phyloP scores from a whole-genome alignment of 2,113 vertebrate species.

The Thymallus thymallus region DNA sequence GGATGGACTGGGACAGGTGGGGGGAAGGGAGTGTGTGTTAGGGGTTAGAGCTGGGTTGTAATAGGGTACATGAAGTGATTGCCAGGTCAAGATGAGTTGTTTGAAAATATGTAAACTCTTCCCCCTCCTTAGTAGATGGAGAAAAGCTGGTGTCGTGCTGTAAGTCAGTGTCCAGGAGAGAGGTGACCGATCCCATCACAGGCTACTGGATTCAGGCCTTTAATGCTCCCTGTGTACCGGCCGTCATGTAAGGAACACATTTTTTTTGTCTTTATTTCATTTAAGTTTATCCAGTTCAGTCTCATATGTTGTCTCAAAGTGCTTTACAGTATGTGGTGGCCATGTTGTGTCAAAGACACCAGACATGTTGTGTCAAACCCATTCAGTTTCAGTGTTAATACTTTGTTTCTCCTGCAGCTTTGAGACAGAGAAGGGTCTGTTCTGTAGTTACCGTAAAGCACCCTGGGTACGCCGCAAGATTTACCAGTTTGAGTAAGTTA shows the following conservation, averaged over 20 bases:
- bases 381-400: not conserved
- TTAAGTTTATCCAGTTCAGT: no score
- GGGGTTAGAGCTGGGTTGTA: not conserved
- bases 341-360: not conserved
- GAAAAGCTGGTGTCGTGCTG: not conserved
- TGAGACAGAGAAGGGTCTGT: slow-evolving; percentile 20
- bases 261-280: not conserved
- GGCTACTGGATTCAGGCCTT: slow-evolving; percentile 17
- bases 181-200: slow-evolving; percentile 21
- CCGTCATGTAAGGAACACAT: slow-evolving; percentile 51
- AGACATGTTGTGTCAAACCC: not conserved
- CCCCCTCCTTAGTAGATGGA: not conserved
- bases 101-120: no score
- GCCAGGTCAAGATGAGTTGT: no score
- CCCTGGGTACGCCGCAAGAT: slow-evolving; percentile 33
- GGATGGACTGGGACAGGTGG: not conserved
- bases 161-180: not conserved
- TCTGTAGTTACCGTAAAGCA: not conserved
- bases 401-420: slow-evolving; percentile 40
- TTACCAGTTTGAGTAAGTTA: rapidly evolving
- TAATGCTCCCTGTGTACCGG: slow-evolving; percentile 23
- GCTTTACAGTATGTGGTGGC: not conserved
- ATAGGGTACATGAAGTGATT: not conserved
- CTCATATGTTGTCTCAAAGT: no score
- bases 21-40: no score